These are phyloP conservation scores for Lophura nycthemera DNA, from an alignment of 2,113 vertebrate genomes.

Conservation along the genomic window DNA sequence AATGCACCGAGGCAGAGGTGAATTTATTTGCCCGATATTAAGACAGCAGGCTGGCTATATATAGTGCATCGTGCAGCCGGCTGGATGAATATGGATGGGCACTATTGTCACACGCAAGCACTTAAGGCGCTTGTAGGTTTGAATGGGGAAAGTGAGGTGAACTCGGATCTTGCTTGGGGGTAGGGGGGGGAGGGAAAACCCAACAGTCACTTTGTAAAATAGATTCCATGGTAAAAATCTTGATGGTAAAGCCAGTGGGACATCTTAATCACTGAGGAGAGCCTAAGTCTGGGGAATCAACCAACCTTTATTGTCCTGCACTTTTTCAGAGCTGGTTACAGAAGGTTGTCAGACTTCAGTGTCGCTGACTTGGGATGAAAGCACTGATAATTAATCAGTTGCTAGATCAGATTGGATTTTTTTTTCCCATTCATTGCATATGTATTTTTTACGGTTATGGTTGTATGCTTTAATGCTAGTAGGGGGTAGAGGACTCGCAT, in stretches of 20 bases:
- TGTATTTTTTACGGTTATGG: not conserved
- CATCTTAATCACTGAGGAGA: not conserved
- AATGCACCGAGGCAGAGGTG: constrained; percentile 86
- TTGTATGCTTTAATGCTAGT: not conserved
- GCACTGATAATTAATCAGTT: constrained; percentile 76
- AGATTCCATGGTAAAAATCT: not conserved
- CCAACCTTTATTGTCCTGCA: constrained; percentile 53
- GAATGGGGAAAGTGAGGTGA: constrained; percentile 16
- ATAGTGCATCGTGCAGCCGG: not conserved
- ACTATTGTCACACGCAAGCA: constrained; percentile 54
- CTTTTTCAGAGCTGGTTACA: constrained; percentile 76
- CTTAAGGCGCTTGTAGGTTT: constrained; percentile 22
- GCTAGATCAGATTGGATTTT: constrained; percentile 69
- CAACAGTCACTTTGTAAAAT: not conserved
- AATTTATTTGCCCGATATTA: constrained; percentile 74
- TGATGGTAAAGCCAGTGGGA: not conserved
- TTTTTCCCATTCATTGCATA: not conserved
- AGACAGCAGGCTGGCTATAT: constrained; percentile 30
- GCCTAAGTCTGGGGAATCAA: constrained; percentile 1
- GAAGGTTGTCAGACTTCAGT: constrained; percentile 77
- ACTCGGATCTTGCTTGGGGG: not conserved
- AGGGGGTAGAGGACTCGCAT: constrained; percentile 36
- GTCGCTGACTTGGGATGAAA: constrained; percentile 77
- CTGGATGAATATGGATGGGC: constrained; percentile 35
- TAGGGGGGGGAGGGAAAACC: not conserved